phyloP scores from a whole-genome alignment of 2,888 invertebrate genomes.

The Lymantria dispar region DNA sequence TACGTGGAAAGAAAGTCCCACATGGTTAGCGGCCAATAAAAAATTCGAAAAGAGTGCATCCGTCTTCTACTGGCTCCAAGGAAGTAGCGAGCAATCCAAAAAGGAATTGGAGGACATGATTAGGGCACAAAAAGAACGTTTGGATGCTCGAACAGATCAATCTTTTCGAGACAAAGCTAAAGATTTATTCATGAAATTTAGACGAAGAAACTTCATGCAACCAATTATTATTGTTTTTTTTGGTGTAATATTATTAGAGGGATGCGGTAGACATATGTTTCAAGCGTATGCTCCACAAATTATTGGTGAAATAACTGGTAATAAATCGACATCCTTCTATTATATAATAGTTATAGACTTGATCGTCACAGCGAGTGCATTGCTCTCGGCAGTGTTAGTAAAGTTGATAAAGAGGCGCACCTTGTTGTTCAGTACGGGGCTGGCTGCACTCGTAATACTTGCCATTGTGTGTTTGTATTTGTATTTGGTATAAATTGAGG shows the following conservation, averaged over 20 bases:
- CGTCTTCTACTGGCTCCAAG: conserved; percentile 77
- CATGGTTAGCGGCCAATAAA: conserved; percentile 77
- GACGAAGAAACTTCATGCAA: conserved; percentile 20
- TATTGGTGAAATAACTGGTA: conserved; percentile 30
- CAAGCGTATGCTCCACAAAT: conserved; percentile 44
- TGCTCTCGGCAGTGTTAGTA: conserved; percentile 25
- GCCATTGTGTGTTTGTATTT: conserved; percentile 43
- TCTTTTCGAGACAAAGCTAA: not conserved
- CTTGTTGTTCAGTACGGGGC: conserved; percentile 42
- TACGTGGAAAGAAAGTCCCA: conserved; percentile 83
- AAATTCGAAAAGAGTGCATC: conserved; percentile 66
- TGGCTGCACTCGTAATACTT: conserved; percentile 34
- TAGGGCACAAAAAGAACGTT: conserved; percentile 29
- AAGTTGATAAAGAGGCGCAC: conserved; percentile 33
- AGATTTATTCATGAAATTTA: conserved; percentile 15
- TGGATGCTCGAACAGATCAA: not conserved
- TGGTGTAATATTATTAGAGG: conserved; percentile 32
- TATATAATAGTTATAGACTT: conserved; percentile 40
- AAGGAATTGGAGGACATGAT: conserved; percentile 41
- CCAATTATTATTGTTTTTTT: conserved; percentile 33
- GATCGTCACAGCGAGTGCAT: conserved; percentile 30
- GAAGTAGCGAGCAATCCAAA: conserved; percentile 38
- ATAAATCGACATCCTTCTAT: conserved; percentile 25
- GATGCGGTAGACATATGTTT: conserved; percentile 40
- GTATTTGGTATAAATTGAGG: conserved; percentile 35